Base-by-base conservation (phyloP, 1,140 invertebrate genomes). In the Lucilia cuprina region DNA sequence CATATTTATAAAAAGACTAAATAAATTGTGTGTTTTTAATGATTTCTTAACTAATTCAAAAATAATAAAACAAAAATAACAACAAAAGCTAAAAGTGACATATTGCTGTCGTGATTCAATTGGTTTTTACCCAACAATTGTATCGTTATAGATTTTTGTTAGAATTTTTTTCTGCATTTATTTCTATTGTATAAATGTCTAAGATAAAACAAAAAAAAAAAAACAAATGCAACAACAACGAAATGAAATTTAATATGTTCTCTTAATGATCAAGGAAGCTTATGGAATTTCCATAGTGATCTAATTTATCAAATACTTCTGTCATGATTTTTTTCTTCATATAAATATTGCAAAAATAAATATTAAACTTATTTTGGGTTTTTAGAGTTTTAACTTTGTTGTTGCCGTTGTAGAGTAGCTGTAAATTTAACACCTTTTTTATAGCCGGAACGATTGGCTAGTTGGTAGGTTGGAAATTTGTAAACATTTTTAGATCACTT, bases 121-220 rank as follows among this genome's bases (percentile, higher is more conserved):
- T 70, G 65, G 65, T 70, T 70, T 70, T 70, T 70, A 70, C 65
- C 65, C 65, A 70, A 70, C 65, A 70, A 70, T 70, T 70, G 65
- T 70, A 70, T 70, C 65, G 65, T 21, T 70, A 70, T 70, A n/a
- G 65, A 9, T 70, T 70, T 8, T 70, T 70, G 2, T 19, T 25
- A 25, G n/a, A 1, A 70, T 65, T 70, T 19, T 70, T 70, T 17
- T 21, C 65, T 70, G 65, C n/a, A 21, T 70, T 55, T 19, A n/a
- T 70, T 55, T 14, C 13, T 55, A 41, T 41, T 60, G 55, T 70
- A 70, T 10, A 70, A 21, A 70, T 70, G 7, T 70, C n/a, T 5
- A 70, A 21, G n/a, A 70, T 70, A 19, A 21, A 4, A 21, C 4
- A 70, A 21, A 25, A 19, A 21, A 4, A 21, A 0, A 70, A 21